Conservation (phyloP, 30 jellyfish, hydroid and myxozoan genomes). For the Cassiopea xamachana region DNA sequence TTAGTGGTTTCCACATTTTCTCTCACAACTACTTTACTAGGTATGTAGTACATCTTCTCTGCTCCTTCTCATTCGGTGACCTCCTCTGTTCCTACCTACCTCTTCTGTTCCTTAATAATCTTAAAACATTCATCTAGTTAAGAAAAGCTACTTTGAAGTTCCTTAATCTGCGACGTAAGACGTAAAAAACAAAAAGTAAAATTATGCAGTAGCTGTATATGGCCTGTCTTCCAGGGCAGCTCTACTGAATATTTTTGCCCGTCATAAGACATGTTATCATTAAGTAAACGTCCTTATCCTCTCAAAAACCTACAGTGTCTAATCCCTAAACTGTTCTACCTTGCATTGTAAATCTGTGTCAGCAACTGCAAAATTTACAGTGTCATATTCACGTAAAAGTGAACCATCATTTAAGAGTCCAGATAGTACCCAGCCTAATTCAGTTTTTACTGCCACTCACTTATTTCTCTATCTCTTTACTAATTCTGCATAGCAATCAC, state of each 20-base stretch:
- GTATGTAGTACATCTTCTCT: no score
- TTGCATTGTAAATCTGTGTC: not conserved
- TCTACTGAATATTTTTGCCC: no score
- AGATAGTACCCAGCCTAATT: not conserved
- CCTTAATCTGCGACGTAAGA: no score
- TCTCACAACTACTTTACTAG: no score
- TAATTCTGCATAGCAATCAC: not conserved
- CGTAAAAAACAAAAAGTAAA: conserved; percentile 13
- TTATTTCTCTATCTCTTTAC: not conserved
- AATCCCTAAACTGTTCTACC: not conserved
- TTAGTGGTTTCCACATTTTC: no score
- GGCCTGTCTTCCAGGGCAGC: no score
- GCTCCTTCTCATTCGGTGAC: no score
- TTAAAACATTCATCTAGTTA: no score
- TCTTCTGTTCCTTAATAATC: no score
- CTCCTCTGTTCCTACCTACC: no score
- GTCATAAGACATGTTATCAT: not conserved
- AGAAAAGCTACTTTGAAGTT: no score
- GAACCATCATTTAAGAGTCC: not conserved
- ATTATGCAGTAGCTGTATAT: conserved; percentile 31
- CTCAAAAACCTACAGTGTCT: not conserved
- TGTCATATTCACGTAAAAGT: not conserved
- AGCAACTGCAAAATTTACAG: not conserved
- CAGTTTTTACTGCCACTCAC: not conserved
- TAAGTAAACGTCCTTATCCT: not conserved